These are phyloP conservation scores for Spermophilus dauricus DNA, from an alignment of 2,113 vertebrate genomes.

Conservation along the genomic window DNA sequence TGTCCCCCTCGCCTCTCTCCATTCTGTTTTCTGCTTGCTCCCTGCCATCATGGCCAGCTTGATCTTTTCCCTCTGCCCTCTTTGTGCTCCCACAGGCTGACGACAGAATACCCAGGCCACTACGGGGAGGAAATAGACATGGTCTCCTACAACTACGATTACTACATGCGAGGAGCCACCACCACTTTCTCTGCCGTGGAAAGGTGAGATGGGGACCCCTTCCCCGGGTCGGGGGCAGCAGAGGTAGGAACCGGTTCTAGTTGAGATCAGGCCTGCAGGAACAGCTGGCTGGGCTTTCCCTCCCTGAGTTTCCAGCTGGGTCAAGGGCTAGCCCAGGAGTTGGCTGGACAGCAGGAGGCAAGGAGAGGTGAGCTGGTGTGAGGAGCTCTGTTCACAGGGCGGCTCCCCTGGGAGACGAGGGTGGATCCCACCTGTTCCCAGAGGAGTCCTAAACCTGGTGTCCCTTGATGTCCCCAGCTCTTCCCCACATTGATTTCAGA, in stretches of 20 bases:
- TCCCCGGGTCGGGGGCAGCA: fast-evolving
- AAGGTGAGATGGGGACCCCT: slow-evolving; percentile 89
- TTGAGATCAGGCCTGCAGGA: not conserved
- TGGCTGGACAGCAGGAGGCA: not conserved
- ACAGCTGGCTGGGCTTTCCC: not conserved
- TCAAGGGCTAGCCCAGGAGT: not conserved
- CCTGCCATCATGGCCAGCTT: not conserved
- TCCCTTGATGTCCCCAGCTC: not conserved
- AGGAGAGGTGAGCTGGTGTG: not conserved
- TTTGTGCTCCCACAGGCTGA: slow-evolving; percentile 90
- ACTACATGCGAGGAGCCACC: slow-evolving; percentile 96
- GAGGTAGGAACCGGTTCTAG: fast-evolving
- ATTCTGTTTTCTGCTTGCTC: not conserved
- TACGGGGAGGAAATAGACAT: slow-evolving; percentile 96
- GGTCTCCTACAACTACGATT: slow-evolving; percentile 94
- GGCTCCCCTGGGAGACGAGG: not conserved
- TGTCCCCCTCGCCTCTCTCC: not conserved
- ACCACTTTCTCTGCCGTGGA: slow-evolving; percentile 97
- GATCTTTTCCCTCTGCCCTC: not conserved
- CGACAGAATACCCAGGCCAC: slow-evolving; percentile 93
- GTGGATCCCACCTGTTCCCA: too few relatives aligned
- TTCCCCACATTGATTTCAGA: not conserved
- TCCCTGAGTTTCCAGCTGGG: not conserved
- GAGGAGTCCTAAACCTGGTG: not conserved
- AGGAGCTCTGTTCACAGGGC: fast-evolving